Evolutionary conservation across 2,113 vertebrate genomes (phyloP), one percentile per base, ranked within the genome.

Genomic region (Brachypteracias leptosomus): DNA sequence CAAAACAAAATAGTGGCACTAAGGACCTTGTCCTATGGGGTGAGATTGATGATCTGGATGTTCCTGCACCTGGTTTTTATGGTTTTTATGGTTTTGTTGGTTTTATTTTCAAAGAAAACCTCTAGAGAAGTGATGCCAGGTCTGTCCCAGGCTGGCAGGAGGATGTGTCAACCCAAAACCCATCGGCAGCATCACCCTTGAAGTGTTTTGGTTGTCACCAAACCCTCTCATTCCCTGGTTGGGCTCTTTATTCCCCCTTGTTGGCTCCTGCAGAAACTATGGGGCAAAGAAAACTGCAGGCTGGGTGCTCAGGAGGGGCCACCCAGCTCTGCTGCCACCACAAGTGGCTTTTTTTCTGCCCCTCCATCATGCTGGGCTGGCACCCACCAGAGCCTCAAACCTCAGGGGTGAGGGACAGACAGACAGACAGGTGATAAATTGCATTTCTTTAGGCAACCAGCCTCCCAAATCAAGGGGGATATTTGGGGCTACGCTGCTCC

Each of bases 1-100:
- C 19, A 21, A 68, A 90, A 78, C 7, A 16, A 55, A 76, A 36
- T 0, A 42, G 52, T 2, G 2, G 16, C 0, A 4, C 55, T 49
- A 61, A 54, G 57, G 85, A 52, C 3, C 15, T 15, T 33, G 57
- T 28, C 13, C 16, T 1, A 0, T 0, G 0, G 38, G 59, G 31
- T 21, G 24, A 76, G 63, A 55, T 11, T 18, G 36, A 35, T 61
- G 44, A 22, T 8, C 70, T 67, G 33, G 16, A 6, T 36, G 42
- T 29, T 81, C 88, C 36, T 62, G 36, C 36, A 28, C 11, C 49
- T 17, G 26, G 6, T 46, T 75, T 42, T 20, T 46, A 42, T 42
- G 42, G 42, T 12, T 25, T 26, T 31, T 8, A 38, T 25, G 36
- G 63, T 14, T 33, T 28, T 25, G 3, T 7, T 21, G 24, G 46